Percentiles rank a stretch among this genome's conserved stretches.
Conservation (phyloP, 2,113 vertebrate genomes). For the Delphinapterus leucas region DNA sequence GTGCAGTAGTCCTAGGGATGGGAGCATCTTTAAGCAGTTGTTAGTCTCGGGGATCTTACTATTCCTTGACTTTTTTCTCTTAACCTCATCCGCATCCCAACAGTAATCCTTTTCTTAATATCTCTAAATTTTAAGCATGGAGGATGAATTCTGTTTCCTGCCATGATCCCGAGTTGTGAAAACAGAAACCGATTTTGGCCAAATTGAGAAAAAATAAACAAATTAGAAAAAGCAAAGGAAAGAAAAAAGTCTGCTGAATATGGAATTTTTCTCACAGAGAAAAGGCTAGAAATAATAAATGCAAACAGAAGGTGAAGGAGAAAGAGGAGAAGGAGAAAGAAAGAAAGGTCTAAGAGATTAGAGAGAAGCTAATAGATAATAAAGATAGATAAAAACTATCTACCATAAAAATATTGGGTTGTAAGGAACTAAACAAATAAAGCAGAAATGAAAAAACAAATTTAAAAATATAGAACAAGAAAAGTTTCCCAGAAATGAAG, state of each 20-base stretch:
- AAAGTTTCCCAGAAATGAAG: neutral
- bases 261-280: neutral
- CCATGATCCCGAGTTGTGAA: neutral
- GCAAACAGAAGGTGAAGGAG: neutral
- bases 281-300: neutral
- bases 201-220: constrained; percentile 10
- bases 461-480: constrained; percentile 19
- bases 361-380: neutral
- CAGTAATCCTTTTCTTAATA: neutral
- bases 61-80: neutral
- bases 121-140: neutral
- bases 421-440: constrained; percentile 19
- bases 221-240: neutral
- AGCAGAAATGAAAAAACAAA: neutral
- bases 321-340: accelerated
- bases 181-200: neutral
- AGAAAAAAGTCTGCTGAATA: neutral
- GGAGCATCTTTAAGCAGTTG: neutral
- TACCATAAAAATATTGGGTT: neutral
- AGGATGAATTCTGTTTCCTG: neutral
- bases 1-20: neutral
- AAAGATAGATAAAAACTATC: neutral
- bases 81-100: neutral
- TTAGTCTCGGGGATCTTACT: neutral
- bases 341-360: neutral